Evolutionary conservation across 2,113 vertebrate genomes (phyloP), one percentile per base, ranked within the genome.

Genomic region (Capreolus pygargus): DNA sequence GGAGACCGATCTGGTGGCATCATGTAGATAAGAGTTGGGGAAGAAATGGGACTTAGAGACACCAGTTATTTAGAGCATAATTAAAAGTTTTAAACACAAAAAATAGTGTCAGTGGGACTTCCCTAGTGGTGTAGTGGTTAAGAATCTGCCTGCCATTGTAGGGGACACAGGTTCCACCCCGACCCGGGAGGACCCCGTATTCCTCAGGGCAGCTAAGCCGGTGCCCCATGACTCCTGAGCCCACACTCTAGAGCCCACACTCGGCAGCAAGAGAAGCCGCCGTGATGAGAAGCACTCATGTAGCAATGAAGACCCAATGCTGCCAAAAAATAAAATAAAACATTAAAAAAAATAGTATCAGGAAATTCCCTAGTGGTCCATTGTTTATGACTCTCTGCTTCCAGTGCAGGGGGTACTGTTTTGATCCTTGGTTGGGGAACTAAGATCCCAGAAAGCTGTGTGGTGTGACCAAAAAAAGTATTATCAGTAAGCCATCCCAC

Each of bases 181-280:
- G 70, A n/a, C n/a, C 4, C 0, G 1, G n/a, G 19, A 74, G 19
- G 36, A 25, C 67, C 67, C 36, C 36, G 13, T 25, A 74, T 25
- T 39, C 67, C 36, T 74, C 67, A 43, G 67, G 67, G 67, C 67
- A 74, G 9, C 67, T 74, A 74, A 74, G 13, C 67, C 0, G 3
- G 21, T 7, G 2, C 1, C 1, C 67, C 67, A 12, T 0, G 19
- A 25, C 67, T 74, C 6, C 36, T 39, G 39, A 76, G 70, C 70
- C 70, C 0, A 6, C 0, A 3, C 70, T 27, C 39, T 76, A 15
- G 39, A 15, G 70, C 70, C 23, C 7, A 5, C 4, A 7, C 70
- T 27, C 6, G 43, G 23, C 3, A 7, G 43, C 70, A 27, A 27
- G 70, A 76, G 39, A 43, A 76, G 23, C 12, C 70, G 1, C 70